Evolutionary conservation across 2,797 vertebrate genomes (phyloP).

Genomic region (Rallus crepitans): DNA sequence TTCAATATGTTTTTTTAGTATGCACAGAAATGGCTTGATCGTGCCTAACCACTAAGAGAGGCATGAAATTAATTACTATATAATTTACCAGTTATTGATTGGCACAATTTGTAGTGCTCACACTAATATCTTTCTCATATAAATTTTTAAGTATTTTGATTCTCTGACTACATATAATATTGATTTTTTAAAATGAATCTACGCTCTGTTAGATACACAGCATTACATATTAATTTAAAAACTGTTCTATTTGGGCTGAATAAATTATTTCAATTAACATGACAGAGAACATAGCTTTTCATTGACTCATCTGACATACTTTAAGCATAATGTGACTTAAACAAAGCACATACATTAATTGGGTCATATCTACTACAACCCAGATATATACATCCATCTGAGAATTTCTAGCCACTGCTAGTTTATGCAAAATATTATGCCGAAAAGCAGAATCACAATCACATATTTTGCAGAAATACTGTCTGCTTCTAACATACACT

Average conservation of each 20-base stretch:
- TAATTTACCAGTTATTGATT: conserved; percentile 47
- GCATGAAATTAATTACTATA: conserved; percentile 32
- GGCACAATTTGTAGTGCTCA: neutral
- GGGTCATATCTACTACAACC: neutral
- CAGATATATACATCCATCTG: neutral
- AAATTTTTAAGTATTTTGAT: conserved; percentile 43
- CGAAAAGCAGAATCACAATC: neutral
- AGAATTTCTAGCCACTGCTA: neutral
- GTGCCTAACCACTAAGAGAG: neutral
- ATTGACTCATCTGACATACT: neutral
- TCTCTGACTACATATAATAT: neutral
- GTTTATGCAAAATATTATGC: neutral
- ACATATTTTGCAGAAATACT: neutral
- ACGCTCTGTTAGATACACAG: neutral
- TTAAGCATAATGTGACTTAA: neutral
- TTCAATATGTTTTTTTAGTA: neutral
- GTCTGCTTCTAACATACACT: neutral
- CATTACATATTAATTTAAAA: neutral
- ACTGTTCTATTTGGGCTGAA: neutral
- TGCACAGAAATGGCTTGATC: neutral
- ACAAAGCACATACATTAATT: neutral
- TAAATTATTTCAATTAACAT: neutral
- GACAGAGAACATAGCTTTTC: neutral
- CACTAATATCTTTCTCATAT: conserved; percentile 7
- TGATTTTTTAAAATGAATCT: conserved; percentile 28